Conservation (phyloP, 2,888 invertebrate species). For the Scaptomyza flava region DNA sequence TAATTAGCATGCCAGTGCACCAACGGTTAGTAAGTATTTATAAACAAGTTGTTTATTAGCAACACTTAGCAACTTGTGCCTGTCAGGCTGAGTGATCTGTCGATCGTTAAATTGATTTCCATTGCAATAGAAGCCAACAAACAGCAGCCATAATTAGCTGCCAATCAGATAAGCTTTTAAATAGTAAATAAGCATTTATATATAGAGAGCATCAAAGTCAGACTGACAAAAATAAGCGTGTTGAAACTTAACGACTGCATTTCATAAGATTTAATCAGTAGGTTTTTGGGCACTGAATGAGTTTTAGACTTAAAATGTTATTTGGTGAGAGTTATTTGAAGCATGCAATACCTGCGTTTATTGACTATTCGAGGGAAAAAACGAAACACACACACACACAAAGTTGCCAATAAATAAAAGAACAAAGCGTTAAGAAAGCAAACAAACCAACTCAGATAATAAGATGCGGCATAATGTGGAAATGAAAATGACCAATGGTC, state of each 20-base stretch:
- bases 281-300: background rate
- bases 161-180: slow-evolving; percentile 51
- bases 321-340: slow-evolving; percentile 42
- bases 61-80: slow-evolving; percentile 41
- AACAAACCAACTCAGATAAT: slow-evolving; percentile 69
- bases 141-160: slow-evolving; percentile 51
- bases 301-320: slow-evolving; percentile 17
- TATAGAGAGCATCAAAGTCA: slow-evolving; percentile 15
- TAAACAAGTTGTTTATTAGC: slow-evolving; percentile 52
- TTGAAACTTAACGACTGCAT: slow-evolving; percentile 28
- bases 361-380: slow-evolving; percentile 29
- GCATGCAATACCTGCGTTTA: slow-evolving; percentile 58
- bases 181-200: slow-evolving; percentile 7
- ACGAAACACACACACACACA: slow-evolving; percentile 23
- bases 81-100: slow-evolving; percentile 29
- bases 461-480: slow-evolving; percentile 78
- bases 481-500: slow-evolving; percentile 65
- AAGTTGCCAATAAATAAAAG: slow-evolving; percentile 53
- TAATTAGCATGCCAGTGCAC: slow-evolving; percentile 32
- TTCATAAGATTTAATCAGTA: slow-evolving; percentile 41
- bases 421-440: slow-evolving; percentile 58
- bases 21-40: slow-evolving; percentile 18
- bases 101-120: slow-evolving; percentile 40
- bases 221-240: slow-evolving; percentile 23
- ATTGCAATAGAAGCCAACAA: slow-evolving; percentile 53